These are phyloP conservation scores for Andrena dorsata DNA, from an alignment of 2,888 invertebrate species.

Conservation along the genomic window DNA sequence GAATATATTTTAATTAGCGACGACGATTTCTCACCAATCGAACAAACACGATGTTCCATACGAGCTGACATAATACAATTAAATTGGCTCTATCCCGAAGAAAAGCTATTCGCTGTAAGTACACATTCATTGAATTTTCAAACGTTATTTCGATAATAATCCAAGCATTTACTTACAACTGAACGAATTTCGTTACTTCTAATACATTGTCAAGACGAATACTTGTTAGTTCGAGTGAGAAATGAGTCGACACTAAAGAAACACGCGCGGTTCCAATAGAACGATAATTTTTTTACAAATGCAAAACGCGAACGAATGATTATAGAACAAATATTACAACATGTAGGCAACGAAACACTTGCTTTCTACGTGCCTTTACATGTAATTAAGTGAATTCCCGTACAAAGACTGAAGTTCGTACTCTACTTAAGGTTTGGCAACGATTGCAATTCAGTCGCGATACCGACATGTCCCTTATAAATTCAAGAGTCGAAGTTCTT, in stretches of 20 bases:
- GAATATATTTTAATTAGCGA: neutral
- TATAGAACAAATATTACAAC: conserved; percentile 34
- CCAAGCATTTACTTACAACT: neutral
- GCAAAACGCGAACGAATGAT: conserved; percentile 39
- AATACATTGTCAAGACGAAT: conserved; percentile 1
- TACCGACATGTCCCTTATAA: conserved; percentile 12
- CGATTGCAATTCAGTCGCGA: conserved; percentile 35
- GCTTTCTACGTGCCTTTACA: conserved; percentile 20
- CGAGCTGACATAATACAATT: neutral
- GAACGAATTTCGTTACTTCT: neutral
- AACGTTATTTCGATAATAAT: neutral
- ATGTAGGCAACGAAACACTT: conserved; percentile 8
- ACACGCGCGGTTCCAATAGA: neutral
- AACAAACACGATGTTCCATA: neutral
- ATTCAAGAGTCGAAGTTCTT: neutral
- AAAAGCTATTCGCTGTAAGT: neutral
- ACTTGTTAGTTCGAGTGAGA: neutral
- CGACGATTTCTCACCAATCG: neutral
- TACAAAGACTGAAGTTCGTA: conserved; percentile 64
- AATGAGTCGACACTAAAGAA: neutral
- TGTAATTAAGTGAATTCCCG: conserved; percentile 57
- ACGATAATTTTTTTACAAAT: conserved; percentile 42
- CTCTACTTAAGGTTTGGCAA: conserved; percentile 37
- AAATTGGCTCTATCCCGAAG: neutral
- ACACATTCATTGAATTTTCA: conserved; percentile 1